Conservation (phyloP, 2,797 vertebrate species). For the Anas bernieri region DNA sequence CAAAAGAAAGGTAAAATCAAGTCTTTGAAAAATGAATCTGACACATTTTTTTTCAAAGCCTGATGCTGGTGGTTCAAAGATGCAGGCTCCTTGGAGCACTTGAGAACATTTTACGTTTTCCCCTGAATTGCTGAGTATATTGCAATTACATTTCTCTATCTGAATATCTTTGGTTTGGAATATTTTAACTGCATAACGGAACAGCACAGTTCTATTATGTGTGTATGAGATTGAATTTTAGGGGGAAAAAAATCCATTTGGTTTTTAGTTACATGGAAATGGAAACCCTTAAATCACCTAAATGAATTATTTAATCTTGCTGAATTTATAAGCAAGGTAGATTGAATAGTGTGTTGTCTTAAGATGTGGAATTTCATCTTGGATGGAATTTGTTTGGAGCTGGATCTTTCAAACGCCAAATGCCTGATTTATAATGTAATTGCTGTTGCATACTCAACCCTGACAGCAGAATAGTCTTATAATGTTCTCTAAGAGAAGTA, state of each 20-base stretch:
- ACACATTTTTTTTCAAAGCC: background rate
- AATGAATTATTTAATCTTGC: background rate
- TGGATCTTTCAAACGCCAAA: background rate
- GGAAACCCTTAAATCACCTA: background rate
- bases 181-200: background rate
- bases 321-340: conserved; percentile 28
- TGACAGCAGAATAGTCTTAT: background rate
- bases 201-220: background rate
- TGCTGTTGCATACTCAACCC: background rate
- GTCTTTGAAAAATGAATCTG: background rate
- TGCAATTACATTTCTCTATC: background rate
- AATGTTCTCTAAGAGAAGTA: background rate
- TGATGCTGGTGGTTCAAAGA: background rate
- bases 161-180: background rate
- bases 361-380: conserved; percentile 13
- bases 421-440: background rate
- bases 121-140: background rate
- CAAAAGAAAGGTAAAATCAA: background rate
- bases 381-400: conserved; percentile 14
- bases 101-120: background rate
- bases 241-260: background rate
- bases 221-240: background rate
- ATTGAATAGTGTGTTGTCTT: conserved; percentile 3
- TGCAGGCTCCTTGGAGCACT: background rate
- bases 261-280: background rate